Base-by-base conservation (phyloP, 2,113 vertebrate genomes). In the Odocoileus hemionus region DNA sequence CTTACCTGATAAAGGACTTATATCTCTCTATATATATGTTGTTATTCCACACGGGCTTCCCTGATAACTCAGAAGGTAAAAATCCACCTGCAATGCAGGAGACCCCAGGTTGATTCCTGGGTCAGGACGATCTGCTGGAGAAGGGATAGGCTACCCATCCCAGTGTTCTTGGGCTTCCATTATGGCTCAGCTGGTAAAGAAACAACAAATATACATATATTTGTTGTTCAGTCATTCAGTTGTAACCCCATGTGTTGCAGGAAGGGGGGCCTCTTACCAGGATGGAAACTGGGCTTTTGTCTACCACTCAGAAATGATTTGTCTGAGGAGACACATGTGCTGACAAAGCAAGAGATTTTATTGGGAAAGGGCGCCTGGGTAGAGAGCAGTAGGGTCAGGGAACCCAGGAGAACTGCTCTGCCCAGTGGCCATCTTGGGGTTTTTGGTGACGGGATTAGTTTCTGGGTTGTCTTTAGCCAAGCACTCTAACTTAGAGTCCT, bases 1-100 rank as follows among this genome's bases (percentile, higher is more conserved):
- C 2, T 54, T 87, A 45, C 26, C 30, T 76, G 28, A 94, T 84
- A 61, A 97, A 89, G 13, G 19, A 52, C 16, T 85, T 93, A 11
- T 57, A 33, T 30, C n/a, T 36, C 5, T 36, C 28, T 61, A 0
- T 64, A 11, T 64, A 11, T 67, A 67, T 17, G 21, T 36, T 19
- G 17, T 70, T 36, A 36, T 70, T n/a, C n/a, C n/a, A 12, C 36
- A 70, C 0, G 2, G 17, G 8, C 64, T 36, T 70, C 64, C 64
- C 33, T 21, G n/a, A 36, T 70, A 70, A 21, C n/a, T 70, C n/a
- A 36, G 64, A 36, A 21, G n/a, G 64, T 36, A 70, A 70, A 70
- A 70, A 36, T 70, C 17, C 9, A 11, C 64, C 17, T 70, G 64
- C 33, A 70, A 70, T 21, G 4, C 64, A 36, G n/a, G 17, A 36